Conservation (phyloP, 2,797 vertebrate species). For the Sebastiscus albofasciatus region DNA sequence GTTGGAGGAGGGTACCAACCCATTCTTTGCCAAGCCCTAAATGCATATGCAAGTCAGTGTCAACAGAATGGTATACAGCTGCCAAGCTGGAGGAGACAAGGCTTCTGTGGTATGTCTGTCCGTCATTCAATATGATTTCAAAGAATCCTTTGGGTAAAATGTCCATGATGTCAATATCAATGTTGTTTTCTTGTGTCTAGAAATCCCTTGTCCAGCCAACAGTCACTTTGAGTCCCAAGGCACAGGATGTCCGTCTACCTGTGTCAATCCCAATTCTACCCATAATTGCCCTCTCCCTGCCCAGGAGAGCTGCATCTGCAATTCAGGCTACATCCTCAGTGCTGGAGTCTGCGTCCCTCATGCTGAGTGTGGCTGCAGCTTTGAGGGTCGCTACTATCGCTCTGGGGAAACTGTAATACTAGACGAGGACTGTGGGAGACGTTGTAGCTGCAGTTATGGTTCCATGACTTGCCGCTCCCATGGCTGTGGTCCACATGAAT, state of each 20-base stretch:
- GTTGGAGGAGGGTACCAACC: constrained; percentile 65
- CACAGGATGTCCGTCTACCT: constrained; percentile 75
- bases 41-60: constrained; percentile 72
- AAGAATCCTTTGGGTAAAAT: fast-evolving
- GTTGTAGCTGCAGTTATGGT: constrained; percentile 62
- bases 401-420: constrained; percentile 66
- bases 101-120: constrained; percentile 75
- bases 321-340: constrained; percentile 75
- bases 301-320: constrained; percentile 74
- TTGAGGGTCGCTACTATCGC: constrained; percentile 68
- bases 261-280: constrained; percentile 60
- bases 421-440: constrained; percentile 59
- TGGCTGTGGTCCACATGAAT: constrained; percentile 16
- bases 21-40: constrained; percentile 74
- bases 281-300: constrained; percentile 60
- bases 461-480: constrained; percentile 25
- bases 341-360: constrained; percentile 63
- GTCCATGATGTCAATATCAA: fast-evolving
- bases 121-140: neutral
- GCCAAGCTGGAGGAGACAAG: constrained; percentile 64
- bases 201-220: constrained; percentile 43
- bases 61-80: constrained; percentile 61
- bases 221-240: constrained; percentile 75
- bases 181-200: neutral
- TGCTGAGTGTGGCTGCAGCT: constrained; percentile 75